Evolutionary conservation across 2,888 invertebrate genomes (phyloP).

Genomic region (Frankliniella fusca): DNA sequence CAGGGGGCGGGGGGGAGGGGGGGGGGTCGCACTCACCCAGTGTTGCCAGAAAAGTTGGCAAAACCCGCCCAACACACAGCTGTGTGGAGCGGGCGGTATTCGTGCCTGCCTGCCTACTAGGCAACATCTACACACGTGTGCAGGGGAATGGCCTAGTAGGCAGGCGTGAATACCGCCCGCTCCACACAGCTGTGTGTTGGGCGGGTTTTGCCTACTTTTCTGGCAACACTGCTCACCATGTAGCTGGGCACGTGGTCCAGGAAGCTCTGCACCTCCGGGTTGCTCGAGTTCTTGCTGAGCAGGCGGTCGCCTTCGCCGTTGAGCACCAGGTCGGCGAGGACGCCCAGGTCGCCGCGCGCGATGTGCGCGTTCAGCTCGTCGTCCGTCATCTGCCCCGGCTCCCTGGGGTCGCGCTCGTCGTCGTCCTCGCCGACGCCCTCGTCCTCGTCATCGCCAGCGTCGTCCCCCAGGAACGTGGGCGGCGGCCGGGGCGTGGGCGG

Average conservation of each 20-base stretch:
- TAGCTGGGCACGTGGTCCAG: conserved; percentile 81
- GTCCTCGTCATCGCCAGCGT: conserved; percentile 48
- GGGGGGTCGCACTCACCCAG: too few relatives aligned
- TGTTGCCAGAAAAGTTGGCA: too few relatives aligned
- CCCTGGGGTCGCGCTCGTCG: conserved; percentile 34
- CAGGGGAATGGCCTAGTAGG: too few relatives aligned
- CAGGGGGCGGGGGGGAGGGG: too few relatives aligned
- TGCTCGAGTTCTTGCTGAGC: conserved; percentile 63
- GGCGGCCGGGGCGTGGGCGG: conserved; percentile 45
- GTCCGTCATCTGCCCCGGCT: conserved; percentile 47
- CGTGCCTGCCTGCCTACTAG: too few relatives aligned
- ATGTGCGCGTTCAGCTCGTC: conserved; percentile 64
- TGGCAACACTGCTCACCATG: too few relatives aligned
- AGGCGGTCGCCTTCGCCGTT: conserved; percentile 81
- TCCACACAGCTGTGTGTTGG: too few relatives aligned
- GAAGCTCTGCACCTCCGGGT: conserved; percentile 79
- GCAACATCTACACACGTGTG: too few relatives aligned
- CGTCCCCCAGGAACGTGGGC: conserved; percentile 49
- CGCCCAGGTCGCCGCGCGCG: conserved; percentile 77
- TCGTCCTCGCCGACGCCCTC: conserved; percentile 33
- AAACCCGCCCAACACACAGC: too few relatives aligned
- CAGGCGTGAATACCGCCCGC: too few relatives aligned
- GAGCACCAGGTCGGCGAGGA: conserved; percentile 80
- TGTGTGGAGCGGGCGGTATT: too few relatives aligned
- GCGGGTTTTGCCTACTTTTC: too few relatives aligned